These are phyloP conservation scores for Menidia menidia DNA, from an alignment of 2,797 vertebrate genomes.

Conservation along the genomic window DNA sequence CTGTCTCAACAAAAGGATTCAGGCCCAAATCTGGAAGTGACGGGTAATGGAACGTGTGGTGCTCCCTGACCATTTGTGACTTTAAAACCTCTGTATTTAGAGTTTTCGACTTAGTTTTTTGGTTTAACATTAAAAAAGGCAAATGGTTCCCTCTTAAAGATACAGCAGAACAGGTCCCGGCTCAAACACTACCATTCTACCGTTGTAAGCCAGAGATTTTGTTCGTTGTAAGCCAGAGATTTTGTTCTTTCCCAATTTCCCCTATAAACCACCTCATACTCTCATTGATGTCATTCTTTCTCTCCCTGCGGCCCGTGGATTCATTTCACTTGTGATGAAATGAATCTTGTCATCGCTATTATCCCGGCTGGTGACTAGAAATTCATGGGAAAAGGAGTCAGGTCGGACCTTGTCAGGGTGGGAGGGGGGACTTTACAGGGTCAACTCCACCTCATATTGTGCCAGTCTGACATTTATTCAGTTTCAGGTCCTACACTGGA, in stretches of 20 bases:
- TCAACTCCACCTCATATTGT: neutral
- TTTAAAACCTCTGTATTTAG: no score
- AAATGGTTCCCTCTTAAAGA: neutral
- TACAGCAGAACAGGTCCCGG: neutral
- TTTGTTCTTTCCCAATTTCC: neutral
- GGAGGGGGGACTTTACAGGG: neutral
- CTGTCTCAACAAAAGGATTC: no score
- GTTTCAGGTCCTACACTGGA: neutral
- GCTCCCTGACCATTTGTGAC: no score
- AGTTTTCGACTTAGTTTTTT: no score
- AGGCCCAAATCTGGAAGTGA: no score
- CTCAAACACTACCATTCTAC: neutral
- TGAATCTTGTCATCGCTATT: neutral
- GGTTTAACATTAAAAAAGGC: neutral
- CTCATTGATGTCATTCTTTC: neutral
- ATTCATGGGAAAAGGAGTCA: no score
- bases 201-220: no score
- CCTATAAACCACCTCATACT: neutral
- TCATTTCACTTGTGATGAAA: neutral
- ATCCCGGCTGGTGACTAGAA: neutral
- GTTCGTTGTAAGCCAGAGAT: neutral
- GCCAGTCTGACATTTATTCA: slow-evolving; percentile 2
- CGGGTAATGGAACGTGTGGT: no score
- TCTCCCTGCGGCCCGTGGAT: neutral
- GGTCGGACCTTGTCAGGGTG: no score